phyloP scores from a whole-genome alignment of 2,797 vertebrate species.

The Todus mexicanus region DNA sequence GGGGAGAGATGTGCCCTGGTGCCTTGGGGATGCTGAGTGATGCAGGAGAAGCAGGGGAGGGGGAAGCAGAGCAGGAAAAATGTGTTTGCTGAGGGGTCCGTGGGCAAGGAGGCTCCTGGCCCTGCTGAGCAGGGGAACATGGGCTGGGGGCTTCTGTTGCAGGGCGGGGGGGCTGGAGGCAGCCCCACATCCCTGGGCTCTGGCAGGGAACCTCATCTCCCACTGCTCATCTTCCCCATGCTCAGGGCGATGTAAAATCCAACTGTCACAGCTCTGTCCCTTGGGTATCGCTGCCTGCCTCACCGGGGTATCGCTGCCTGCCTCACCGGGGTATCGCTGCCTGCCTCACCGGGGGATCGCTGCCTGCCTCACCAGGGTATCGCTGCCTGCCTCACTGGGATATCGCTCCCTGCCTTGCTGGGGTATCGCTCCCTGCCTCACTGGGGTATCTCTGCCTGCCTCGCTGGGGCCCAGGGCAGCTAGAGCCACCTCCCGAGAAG shows the following conservation, averaged over 20 bases:
- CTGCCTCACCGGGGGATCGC: no score
- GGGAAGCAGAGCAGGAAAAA: neutral
- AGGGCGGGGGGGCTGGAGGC: neutral
- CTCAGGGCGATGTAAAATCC: rapidly evolving
- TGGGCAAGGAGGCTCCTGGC: neutral
- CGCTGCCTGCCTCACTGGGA: no score
- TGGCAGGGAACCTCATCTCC: neutral
- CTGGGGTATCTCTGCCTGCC: neutral
- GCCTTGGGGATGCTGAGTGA: neutral
- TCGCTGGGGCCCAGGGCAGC: neutral
- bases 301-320: no score
- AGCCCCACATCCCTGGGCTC: rapidly evolving
- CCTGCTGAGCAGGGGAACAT: neutral
- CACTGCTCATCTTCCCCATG: rapidly evolving
- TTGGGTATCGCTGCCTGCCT: neutral
- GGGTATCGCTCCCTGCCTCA: no score
- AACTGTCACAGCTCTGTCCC: neutral
- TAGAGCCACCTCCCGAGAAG: neutral
- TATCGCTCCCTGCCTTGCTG: no score
- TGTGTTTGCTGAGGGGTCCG: rapidly evolving
- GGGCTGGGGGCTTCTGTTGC: neutral
- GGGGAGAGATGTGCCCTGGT: neutral
- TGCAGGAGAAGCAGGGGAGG: neutral
- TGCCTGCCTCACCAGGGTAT: no score
- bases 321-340: no score